Evolutionary conservation across 2,113 vertebrate species (phyloP).

Genomic region (Ivindomyrus marchei): DNA sequence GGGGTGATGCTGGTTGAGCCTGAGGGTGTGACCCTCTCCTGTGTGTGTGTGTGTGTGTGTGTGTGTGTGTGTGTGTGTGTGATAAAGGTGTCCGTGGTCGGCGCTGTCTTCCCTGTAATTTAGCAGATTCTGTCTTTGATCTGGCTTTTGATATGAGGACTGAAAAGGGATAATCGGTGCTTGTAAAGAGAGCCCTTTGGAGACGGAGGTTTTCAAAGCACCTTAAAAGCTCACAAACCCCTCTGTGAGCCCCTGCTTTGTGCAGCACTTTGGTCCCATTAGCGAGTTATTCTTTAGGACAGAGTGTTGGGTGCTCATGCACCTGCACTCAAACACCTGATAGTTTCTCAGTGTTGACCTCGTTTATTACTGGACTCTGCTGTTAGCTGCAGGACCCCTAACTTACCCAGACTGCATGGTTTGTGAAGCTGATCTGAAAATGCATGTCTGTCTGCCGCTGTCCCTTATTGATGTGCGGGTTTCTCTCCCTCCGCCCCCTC

Average conservation of each 20-base stretch:
- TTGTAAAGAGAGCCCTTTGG: slow-evolving; percentile 21
- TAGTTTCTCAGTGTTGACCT: slow-evolving; percentile 13
- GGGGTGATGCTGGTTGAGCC: neutral
- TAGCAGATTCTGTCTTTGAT: slow-evolving; percentile 33
- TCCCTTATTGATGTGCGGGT: neutral
- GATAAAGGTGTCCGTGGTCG: neutral
- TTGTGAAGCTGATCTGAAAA: neutral
- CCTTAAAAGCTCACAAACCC: neutral
- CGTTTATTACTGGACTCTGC: neutral
- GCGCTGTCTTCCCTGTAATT: slow-evolving; percentile 32
- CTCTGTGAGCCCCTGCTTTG: slow-evolving; percentile 19
- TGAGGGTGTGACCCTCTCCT: neutral
- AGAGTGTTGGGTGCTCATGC: neutral
- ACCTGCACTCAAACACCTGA: neutral
- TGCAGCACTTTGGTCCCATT: slow-evolving; percentile 11
- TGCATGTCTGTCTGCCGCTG: neutral
- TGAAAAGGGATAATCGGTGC: slow-evolving; percentile 37
- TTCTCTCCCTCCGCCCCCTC: neutral
- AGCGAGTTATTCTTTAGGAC: neutral
- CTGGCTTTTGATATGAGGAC: slow-evolving; percentile 31
- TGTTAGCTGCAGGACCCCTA: neutral
- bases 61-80: slow-evolving; percentile 4
- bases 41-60: neutral
- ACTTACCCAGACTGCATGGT: neutral
- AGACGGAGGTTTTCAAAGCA: slow-evolving; percentile 19